These are phyloP conservation scores for Pseudomugil tenellus DNA, from an alignment of 2,797 vertebrate species.

Conservation along the genomic window DNA sequence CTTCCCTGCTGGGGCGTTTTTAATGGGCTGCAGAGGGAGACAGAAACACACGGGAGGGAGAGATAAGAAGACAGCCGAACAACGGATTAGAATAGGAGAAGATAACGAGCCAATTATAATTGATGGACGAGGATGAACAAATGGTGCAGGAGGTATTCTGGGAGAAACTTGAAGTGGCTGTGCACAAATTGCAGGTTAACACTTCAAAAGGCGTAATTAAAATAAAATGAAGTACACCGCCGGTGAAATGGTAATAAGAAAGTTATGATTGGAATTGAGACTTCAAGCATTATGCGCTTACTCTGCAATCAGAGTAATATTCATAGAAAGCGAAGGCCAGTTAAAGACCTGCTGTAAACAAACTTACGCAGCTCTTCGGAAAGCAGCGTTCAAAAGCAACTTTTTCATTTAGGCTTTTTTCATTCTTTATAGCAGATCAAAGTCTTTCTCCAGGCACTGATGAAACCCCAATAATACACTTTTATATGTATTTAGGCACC, in stretches of 20 bases:
- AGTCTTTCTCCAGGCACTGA: neutral
- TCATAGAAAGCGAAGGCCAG: neutral
- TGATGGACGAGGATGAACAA: slow-evolving; percentile 46
- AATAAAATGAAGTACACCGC: neutral
- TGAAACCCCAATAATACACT: neutral
- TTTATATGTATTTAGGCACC: neutral
- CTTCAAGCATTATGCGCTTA: neutral
- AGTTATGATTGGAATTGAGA: slow-evolving; percentile 2
- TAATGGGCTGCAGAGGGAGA: slow-evolving; percentile 88
- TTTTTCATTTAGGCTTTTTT: neutral
- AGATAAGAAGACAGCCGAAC: slow-evolving; percentile 36
- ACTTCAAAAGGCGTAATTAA: slow-evolving; percentile 4
- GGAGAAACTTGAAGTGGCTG: slow-evolving; percentile 8
- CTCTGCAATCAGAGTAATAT: neutral
- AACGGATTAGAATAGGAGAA: slow-evolving; percentile 32
- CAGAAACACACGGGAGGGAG: slow-evolving; percentile 35
- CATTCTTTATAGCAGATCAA: neutral
- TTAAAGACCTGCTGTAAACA: neutral
- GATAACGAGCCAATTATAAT: slow-evolving; percentile 64
- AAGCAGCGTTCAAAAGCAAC: neutral
- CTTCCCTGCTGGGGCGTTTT: slow-evolving; percentile 93
- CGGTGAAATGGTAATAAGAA: neutral
- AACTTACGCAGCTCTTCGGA: neutral
- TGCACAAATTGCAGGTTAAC: slow-evolving; percentile 9
- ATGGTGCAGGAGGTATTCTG: slow-evolving; percentile 3